phyloP scores from a whole-genome alignment of 2,113 vertebrate genomes.

The Notarius lentiginosus region DNA sequence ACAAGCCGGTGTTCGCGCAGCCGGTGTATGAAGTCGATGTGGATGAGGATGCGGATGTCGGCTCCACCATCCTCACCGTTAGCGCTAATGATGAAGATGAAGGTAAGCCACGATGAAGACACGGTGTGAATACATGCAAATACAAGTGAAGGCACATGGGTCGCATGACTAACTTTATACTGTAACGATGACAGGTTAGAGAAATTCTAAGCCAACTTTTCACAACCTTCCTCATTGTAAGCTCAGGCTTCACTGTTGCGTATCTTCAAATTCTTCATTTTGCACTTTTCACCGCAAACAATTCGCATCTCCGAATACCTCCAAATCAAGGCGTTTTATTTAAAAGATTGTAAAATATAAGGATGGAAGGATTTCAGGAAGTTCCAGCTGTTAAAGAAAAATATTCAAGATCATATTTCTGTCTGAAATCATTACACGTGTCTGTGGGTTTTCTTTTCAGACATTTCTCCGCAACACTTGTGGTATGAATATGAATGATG shows the following conservation, averaged over 20 bases:
- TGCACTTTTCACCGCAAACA: neutral
- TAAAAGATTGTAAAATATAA: neutral
- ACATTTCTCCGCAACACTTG: neutral
- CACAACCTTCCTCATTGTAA: neutral
- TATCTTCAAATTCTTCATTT: neutral
- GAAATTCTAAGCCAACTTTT: neutral
- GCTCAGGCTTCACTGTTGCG: neutral
- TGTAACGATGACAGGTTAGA: neutral
- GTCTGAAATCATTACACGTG: neutral
- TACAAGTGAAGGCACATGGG: neutral
- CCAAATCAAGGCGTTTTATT: neutral
- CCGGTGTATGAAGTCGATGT: constrained; percentile 77
- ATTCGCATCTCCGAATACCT: neutral
- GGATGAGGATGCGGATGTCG: constrained; percentile 83
- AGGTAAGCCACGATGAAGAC: constrained; percentile 66
- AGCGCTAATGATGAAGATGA: constrained; percentile 84
- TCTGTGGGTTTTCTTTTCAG: neutral
- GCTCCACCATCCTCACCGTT: constrained; percentile 78
- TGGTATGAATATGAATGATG: neutral
- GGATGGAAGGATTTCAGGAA: neutral
- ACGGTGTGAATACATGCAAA: neutral
- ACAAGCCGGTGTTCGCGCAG: constrained; percentile 81
- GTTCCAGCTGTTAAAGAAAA: neutral
- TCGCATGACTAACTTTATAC: neutral
- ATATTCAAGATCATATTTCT: neutral